These are phyloP conservation scores for Etheostoma perlongum DNA, from an alignment of 2,797 vertebrate species.

Conservation along the genomic window DNA sequence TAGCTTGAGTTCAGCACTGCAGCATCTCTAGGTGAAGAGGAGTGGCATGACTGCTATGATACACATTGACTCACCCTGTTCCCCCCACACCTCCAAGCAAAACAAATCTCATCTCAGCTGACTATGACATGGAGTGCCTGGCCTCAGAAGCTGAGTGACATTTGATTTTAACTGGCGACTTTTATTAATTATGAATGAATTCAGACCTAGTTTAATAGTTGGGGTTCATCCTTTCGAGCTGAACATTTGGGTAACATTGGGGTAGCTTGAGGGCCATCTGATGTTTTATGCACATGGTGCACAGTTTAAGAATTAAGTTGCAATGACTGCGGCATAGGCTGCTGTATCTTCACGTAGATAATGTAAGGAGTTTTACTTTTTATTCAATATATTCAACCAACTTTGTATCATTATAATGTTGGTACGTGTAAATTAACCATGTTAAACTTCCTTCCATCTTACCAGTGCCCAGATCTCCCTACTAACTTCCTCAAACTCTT, in stretches of 20 bases:
- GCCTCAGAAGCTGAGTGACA: conserved; percentile 2
- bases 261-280: conserved; percentile 31
- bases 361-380: neutral
- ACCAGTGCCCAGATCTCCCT: no score
- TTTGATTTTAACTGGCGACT: conserved; percentile 16
- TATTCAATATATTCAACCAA: no score
- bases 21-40: conserved; percentile 48
- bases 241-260: conserved; percentile 35
- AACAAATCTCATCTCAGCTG: conserved; percentile 57
- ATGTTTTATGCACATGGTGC: conserved; percentile 52
- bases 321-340: conserved; percentile 15
- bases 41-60: conserved; percentile 42
- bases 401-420: no score
- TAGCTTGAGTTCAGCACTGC: conserved; percentile 40
- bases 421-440: no score
- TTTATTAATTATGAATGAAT: conserved; percentile 36
- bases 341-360: conserved; percentile 1
- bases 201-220: conserved; percentile 26
- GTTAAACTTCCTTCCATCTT: no score
- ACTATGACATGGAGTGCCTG: conserved; percentile 29
- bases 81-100: conserved; percentile 54
- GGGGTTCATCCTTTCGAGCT: conserved; percentile 16
- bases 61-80: conserved; percentile 59
- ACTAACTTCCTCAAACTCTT: no score
- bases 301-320: conserved; percentile 32